These are phyloP conservation scores for Prorops nasuta DNA, from an alignment of 1,140 invertebrate genomes.

Conservation along the genomic window DNA sequence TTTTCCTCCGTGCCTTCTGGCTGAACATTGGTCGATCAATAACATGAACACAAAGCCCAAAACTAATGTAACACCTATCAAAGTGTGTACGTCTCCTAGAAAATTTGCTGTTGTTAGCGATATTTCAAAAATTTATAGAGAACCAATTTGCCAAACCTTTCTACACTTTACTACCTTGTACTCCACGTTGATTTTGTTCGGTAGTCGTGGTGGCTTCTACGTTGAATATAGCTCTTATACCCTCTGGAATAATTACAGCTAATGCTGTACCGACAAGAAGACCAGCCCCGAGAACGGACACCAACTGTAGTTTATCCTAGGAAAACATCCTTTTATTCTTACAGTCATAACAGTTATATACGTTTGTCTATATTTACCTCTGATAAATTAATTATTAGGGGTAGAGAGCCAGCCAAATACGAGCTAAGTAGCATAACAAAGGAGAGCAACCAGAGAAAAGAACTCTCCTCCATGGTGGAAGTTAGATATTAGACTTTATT, in stretches of 20 bases:
- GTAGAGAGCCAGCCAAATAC: constrained; percentile 90
- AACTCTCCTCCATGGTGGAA: constrained; percentile 76
- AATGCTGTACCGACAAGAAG: constrained; percentile 96
- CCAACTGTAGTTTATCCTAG: constrained; percentile 89
- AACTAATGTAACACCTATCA: constrained; percentile 76
- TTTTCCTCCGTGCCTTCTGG: constrained; percentile 65
- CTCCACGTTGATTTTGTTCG: too few relatives aligned
- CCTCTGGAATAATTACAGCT: constrained; percentile 98
- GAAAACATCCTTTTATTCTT: constrained; percentile 38
- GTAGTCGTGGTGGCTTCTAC: constrained; percentile 13
- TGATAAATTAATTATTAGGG: constrained; percentile 87
- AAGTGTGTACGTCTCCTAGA: constrained; percentile 60
- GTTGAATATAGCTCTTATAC: constrained; percentile 79
- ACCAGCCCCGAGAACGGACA: constrained; percentile 94
- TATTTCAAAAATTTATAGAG: constrained; percentile 5
- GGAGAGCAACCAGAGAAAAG: constrained; percentile 76
- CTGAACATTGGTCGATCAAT: constrained; percentile 85
- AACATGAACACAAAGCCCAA: constrained; percentile 97
- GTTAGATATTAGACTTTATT: too few relatives aligned
- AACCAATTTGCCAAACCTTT: too few relatives aligned
- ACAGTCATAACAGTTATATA: neutral
- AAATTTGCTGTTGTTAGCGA: too few relatives aligned
- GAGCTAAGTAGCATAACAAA: constrained; percentile 94
- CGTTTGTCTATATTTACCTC: constrained; percentile 68
- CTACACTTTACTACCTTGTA: too few relatives aligned